These are phyloP conservation scores for Sinocyclocheilus rhinocerous DNA, from an alignment of 2,113 vertebrate genomes.

Conservation along the genomic window DNA sequence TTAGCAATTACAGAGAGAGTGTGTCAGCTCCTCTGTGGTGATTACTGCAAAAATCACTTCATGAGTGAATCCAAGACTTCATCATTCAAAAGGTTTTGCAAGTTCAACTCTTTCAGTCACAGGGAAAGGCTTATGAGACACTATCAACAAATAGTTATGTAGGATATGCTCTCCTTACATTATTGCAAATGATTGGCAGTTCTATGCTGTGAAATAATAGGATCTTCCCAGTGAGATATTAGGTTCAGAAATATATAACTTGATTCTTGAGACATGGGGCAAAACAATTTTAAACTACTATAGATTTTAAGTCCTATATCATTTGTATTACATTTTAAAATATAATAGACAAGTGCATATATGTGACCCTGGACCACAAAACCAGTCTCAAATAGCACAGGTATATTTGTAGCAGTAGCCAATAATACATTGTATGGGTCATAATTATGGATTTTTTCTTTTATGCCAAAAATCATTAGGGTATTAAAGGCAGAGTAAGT, in stretches of 20 bases:
- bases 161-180: not conserved
- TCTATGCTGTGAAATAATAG: conserved; percentile 1
- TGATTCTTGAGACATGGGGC: not conserved
- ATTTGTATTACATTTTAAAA: no score
- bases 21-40: conserved; percentile 44
- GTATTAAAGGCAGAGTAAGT: no score
- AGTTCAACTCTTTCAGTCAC: conserved; percentile 8
- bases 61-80: conserved; percentile 30
- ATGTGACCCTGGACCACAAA: no score
- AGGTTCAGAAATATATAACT: not conserved
- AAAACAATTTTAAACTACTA: not conserved
- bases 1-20: conserved; percentile 58
- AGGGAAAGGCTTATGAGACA: not conserved
- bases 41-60: conserved; percentile 39
- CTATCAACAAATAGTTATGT: not conserved
- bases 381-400: no score
- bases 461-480: no score
- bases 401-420: no score
- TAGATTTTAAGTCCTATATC: not conserved
- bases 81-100: conserved; percentile 15
- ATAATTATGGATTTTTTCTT: no score
- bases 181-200: not conserved
- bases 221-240: not conserved
- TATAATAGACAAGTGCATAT: no score
- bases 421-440: no score